Base-by-base conservation (phyloP, 2,888 invertebrate genomes). In the Anarsia innoxiella region DNA sequence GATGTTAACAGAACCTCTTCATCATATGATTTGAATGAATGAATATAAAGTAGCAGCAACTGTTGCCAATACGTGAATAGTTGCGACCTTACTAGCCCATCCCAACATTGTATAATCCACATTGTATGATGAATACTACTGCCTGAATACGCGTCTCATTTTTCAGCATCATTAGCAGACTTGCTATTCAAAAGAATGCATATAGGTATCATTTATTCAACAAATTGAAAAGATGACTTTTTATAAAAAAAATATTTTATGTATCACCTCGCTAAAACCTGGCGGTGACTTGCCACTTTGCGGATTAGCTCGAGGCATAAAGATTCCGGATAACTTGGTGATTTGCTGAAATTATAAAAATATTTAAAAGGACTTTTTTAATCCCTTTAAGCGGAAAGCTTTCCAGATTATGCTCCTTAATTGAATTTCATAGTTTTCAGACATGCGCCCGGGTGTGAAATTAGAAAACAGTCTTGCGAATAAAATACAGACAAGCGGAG, bases 81-180 rank as follows among this genome's bases (percentile, higher is more conserved):
- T 49, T 42, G 46, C 66, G 80, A 68, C 83, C 80, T 80, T 77
- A 75, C 70, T 59, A 56, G 65, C 82, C 82, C 72, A 68, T 69
- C 63, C 73, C 62, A 55, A 61, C 66, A 77, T 74, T 78, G 72
- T 77, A 59, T 53, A 53, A 53, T 48, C 59, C 56, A 61, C 61
- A 66, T 66, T 68, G 65, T 59, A 42, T 44, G 44, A 64, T 77
- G 70, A 76, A 75, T 74, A 66, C 64, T 49, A 56, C 47, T 52
- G 48, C 51, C 56, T 70, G 63, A 70, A 75, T 75, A 64, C 58
- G 57, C 62, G 63, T 66, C 59, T 66, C 61, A 62, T 68, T 70
- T 67, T 66, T 66, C 57, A 67, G 50, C 56, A 49, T 66, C 61
- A 59, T 65, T 64, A 62, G 46, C 50, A 52, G 51, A 54, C 46